Percentiles rank a stretch among this genome's conserved stretches.
These are phyloP conservation scores for Drosophila kokeensis DNA, from an alignment of 2,888 invertebrate species.

Conservation along the genomic window DNA sequence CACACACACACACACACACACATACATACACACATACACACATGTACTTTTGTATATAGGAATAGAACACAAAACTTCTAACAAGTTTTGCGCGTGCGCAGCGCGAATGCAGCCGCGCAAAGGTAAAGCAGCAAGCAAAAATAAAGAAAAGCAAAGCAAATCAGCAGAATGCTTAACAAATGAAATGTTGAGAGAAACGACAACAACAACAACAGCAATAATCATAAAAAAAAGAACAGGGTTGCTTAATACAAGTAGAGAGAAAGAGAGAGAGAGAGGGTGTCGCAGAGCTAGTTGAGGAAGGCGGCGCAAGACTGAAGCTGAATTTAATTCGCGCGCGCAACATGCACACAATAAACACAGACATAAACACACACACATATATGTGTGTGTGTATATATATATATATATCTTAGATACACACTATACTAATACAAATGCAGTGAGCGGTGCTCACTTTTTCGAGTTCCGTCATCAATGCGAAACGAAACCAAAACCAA, in stretches of 20 bases:
- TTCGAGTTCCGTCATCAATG: constrained; percentile 61
- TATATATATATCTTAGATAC: not conserved
- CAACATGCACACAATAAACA: constrained; percentile 31
- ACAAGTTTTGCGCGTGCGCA: constrained; percentile 73
- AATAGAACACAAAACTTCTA: constrained; percentile 59
- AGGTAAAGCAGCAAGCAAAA: constrained; percentile 13
- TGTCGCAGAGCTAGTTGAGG: constrained; percentile 3
- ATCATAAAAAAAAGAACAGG: constrained; percentile 36
- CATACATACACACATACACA: not conserved
- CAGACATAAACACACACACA: constrained; percentile 15
- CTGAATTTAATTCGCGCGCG: constrained; percentile 45
- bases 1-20: not conserved
- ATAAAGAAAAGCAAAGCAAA: constrained; percentile 46
- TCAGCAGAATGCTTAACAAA: constrained; percentile 31
- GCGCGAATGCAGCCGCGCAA: constrained; percentile 53
- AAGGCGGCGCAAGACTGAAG: constrained; percentile 22
- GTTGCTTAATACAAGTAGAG: constrained; percentile 38
- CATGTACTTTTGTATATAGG: constrained; percentile 18
- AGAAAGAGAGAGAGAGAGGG: not conserved
- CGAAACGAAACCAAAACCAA: constrained; percentile 37
- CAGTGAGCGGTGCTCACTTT: constrained; percentile 8
- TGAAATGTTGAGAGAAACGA: constrained; percentile 39
- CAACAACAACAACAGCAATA: constrained; percentile 17
- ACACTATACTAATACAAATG: constrained; percentile 16
- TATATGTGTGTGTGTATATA: too few relatives aligned